Conservation (phyloP, 2,888 invertebrate genomes). For the Hirtodrosophila trivittata region DNA sequence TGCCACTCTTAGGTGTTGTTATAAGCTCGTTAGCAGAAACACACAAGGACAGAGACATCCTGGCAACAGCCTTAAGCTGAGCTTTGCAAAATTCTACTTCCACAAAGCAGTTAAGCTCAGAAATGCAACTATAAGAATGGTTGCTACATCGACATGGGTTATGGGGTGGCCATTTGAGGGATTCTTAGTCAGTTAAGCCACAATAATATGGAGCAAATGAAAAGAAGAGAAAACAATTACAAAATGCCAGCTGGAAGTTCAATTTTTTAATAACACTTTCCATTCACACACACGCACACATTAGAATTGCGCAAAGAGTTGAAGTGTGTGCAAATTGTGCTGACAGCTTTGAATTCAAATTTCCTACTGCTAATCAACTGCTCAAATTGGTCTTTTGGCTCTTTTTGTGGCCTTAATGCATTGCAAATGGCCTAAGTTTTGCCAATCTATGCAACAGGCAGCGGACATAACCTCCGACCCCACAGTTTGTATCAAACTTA, state of each 20-base stretch:
- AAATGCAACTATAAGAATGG: constrained; percentile 18
- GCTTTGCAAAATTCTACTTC: constrained; percentile 42
- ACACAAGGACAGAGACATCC: constrained; percentile 5
- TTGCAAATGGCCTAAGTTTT: no score
- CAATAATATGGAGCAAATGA: constrained; percentile 1
- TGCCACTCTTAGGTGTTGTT: constrained; percentile 30
- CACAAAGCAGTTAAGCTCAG: constrained; percentile 44
- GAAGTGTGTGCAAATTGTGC: no score
- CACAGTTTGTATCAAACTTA: no score
- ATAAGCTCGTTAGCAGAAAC: constrained; percentile 56
- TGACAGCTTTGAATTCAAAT: not conserved
- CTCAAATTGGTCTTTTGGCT: no score
- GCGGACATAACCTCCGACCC: no score
- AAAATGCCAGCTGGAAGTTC: constrained; percentile 45
- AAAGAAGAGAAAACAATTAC: constrained; percentile 7
- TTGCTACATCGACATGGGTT: not conserved
- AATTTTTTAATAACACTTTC: constrained; percentile 50
- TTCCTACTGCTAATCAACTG: not conserved
- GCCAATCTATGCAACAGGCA: no score
- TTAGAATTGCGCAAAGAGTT: no score
- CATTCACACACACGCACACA: constrained; percentile 10
- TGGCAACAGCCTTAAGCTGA: constrained; percentile 29
- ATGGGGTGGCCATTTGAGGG: not conserved
- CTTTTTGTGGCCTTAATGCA: no score
- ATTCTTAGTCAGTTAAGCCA: not conserved